Evolutionary conservation across 2,113 vertebrate species (phyloP), one percentile per base, ranked within the genome.

Genomic region (Rhagologus leucostigma): DNA sequence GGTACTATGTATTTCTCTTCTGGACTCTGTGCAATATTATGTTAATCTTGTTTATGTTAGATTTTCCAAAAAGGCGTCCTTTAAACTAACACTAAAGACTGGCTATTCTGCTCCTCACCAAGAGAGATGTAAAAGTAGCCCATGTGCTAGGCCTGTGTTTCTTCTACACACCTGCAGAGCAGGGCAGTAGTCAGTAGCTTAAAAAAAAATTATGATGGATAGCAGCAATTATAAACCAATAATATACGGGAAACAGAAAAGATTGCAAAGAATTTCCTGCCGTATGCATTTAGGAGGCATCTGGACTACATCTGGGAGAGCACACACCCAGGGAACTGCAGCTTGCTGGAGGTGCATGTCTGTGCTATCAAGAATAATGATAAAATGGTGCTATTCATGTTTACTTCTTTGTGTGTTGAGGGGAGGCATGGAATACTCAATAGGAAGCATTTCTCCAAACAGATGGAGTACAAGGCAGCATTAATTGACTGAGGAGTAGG

Each of bases 201-300:
- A 96, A 97, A 90, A 75, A 79, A 96, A 97, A 96, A 96, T 78
- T 89, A 95, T 97, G 96, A 97, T 96, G 95, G 94, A 97, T 97
- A 95, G 86, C 94, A 94, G 96, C 96, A 97, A 98, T 98, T 97
- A 98, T 97, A 98, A 97, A 96, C 95, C 94, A 97, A 97, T 92
- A 97, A 97, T 96, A 96, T 84, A 93, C 11, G 59, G 96, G 96
- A 97, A 97, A 96, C 91, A 97, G 95, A 94, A 97, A 97, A 95
- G 96, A 97, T 95, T 94, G 96, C 95, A 55, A 97, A 97, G 97
- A 97, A 96, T 97, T 96, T 97, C 97, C 96, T 97, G 95, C 94
- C 97, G 95, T 96, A 65, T 96, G 96, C 74, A 93, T 96, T 96
- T 82, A 94, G 96, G 87, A 97, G 94, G 93, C 96, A 97, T 97